Percentiles rank a stretch among this genome's conserved stretches.
Evolutionary conservation across 2,113 vertebrate species (phyloP).

Genomic region (Hemiprocne comata): DNA sequence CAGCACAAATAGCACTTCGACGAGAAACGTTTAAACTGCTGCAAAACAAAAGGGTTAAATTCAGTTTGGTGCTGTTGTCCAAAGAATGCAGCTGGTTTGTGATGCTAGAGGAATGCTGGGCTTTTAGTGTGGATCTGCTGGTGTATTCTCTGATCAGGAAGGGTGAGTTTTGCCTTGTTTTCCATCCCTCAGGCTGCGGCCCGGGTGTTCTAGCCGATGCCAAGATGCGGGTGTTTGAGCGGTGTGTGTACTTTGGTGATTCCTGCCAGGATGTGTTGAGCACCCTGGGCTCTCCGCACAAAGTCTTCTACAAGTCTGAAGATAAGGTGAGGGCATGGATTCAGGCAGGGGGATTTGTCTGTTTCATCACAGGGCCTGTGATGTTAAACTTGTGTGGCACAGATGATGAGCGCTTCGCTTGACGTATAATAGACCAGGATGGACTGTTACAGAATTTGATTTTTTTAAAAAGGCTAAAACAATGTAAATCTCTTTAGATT

Average conservation of each 20-base stretch:
- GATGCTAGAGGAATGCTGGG: not conserved
- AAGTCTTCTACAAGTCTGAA: constrained; percentile 98
- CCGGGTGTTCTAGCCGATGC: constrained; percentile 89
- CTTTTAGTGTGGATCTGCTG: not conserved
- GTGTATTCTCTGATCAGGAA: not conserved
- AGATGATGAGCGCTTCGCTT: not conserved
- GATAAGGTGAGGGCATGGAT: constrained; percentile 85
- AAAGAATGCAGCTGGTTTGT: not conserved
- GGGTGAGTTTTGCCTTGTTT: not conserved
- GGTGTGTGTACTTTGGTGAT: constrained; percentile 93
- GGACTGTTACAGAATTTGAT: not conserved
- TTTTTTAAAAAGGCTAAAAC: not conserved
- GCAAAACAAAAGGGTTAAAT: not conserved
- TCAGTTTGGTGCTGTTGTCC: not conserved
- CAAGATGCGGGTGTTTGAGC: constrained; percentile 91
- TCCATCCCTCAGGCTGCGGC: constrained; percentile 81
- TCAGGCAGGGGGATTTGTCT: not conserved
- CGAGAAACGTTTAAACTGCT: not conserved
- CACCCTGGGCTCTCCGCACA: constrained; percentile 94
- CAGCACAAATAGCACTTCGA: fast-evolving
- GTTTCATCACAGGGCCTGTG: not conserved
- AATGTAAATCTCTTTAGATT: not conserved
- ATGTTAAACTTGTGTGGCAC: not conserved
- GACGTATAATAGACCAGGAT: not conserved
- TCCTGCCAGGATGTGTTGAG: constrained; percentile 97